Evolutionary conservation across 35 echinoderm and acorn worm genomes (phyloP), one percentile per base, ranked within the genome.

Genomic region (Lytechinus variegatus): DNA sequence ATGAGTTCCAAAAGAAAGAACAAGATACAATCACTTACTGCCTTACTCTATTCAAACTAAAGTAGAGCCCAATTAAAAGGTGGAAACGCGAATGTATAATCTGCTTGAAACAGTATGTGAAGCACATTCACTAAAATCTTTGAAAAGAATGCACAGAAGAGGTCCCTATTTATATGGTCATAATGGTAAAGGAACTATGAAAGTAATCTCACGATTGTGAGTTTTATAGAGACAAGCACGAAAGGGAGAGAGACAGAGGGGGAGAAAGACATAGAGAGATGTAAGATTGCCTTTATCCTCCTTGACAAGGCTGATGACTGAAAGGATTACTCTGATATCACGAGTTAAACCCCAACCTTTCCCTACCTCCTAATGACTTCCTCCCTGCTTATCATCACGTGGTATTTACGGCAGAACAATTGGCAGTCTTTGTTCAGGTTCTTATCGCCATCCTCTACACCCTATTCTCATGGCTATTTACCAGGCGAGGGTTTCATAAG

Each of bases 321-420:
- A 79, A 79, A 79, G 66, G 66, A 14, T 79, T 79, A 79, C 66
- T 79, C n/a, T 79, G 66, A 79, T 79, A 79, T 79, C 66, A 79
- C 66, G 66, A 79, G 66, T 79, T 79, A 79, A 24, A 79, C n/a
- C 66, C 16, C 14, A 79, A 79, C 66, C 66, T 79, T 79, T 79
- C 66, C 66, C 66, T 24, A 79, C 66, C 66, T 19, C n/a, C 66
- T 79, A 79, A 79, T 79, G 66, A 79, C 66, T 79, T 79, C 66
- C 66, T 79, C 66, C 66, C 66, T 27, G 19, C 16, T n/a, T 79
- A 24, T 79, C 66, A 79, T 79, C 66, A 79, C 66, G n/a, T 24
- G 66, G 24, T 19, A 79, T 79, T 79, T 79, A n/a, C 66, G n/a
- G 19, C 66, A 7, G 66, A 79, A 79, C 66, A 79, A 58, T 79